phyloP scores from a whole-genome alignment of 2,888 invertebrate genomes.

The Lumbricus terrestris region DNA sequence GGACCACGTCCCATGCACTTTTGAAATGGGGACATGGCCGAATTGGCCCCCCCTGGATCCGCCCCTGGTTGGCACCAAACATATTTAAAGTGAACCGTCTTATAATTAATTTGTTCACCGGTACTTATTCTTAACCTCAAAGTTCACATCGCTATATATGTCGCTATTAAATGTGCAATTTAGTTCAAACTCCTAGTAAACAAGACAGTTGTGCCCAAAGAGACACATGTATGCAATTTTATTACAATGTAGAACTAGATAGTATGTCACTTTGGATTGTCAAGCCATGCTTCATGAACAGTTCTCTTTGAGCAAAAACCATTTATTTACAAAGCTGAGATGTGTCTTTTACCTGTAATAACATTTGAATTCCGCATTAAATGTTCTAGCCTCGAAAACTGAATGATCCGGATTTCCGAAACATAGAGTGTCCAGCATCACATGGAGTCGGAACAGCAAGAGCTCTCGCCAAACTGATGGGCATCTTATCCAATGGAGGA shows the following conservation, averaged over 20 bases:
- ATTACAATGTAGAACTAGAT: neutral
- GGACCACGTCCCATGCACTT: too few relatives aligned
- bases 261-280: neutral
- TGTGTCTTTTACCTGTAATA: neutral
- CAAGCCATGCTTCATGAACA: neutral
- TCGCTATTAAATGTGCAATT: neutral
- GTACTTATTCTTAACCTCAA: neutral
- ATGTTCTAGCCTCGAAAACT: slow-evolving; percentile 38
- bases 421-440: slow-evolving; percentile 44
- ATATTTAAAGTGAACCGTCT: too few relatives aligned
- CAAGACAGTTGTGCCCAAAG: neutral
- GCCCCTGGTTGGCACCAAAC: too few relatives aligned
- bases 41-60: too few relatives aligned
- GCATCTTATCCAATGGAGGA: slow-evolving; percentile 31
- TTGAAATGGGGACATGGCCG: too few relatives aligned
- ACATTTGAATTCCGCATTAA: neutral
- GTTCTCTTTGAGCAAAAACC: neutral
- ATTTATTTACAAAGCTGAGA: neutral
- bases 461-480: slow-evolving; percentile 35
- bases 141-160: too few relatives aligned
- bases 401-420: slow-evolving; percentile 48
- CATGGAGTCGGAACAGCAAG: slow-evolving; percentile 41
- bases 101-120: neutral
- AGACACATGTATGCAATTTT: neutral
- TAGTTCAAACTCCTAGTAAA: neutral